These are phyloP conservation scores for Python bivittatus DNA, from an alignment of 2,113 vertebrate genomes.

Conservation along the genomic window DNA sequence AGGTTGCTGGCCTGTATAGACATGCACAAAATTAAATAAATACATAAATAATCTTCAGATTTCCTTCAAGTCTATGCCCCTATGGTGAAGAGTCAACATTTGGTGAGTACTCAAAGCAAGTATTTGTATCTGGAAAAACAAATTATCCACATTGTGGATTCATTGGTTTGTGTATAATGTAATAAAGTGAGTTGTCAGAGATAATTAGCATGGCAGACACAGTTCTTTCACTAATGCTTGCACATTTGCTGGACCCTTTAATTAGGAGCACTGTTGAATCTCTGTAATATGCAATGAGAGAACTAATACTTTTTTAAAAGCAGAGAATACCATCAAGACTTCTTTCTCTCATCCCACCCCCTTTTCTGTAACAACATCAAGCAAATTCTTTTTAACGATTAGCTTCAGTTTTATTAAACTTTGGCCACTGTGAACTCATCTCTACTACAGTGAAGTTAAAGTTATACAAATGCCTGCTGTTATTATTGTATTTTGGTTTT, in stretches of 20 bases:
- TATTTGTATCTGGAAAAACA: neutral
- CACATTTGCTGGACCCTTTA: neutral
- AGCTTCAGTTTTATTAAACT: neutral
- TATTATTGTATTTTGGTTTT: neutral
- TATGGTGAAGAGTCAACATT: neutral
- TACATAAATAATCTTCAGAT: neutral
- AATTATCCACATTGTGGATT: neutral
- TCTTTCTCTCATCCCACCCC: neutral
- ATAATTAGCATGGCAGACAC: neutral
- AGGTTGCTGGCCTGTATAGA: neutral
- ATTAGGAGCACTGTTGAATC: neutral
- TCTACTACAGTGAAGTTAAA: neutral
- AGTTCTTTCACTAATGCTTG: neutral
- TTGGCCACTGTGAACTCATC: neutral
- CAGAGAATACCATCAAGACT: neutral
- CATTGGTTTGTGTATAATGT: neutral
- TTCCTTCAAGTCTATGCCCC: neutral
- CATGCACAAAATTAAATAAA: neutral
- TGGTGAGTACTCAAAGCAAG: neutral
- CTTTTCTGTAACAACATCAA: neutral
- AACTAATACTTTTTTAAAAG: neutral
- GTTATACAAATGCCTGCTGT: neutral
- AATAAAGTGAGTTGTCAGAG: neutral
- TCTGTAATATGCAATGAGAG: neutral
- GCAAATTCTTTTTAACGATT: neutral